Conservation (phyloP, 2,888 invertebrate species). For the Cinara cedri region DNA sequence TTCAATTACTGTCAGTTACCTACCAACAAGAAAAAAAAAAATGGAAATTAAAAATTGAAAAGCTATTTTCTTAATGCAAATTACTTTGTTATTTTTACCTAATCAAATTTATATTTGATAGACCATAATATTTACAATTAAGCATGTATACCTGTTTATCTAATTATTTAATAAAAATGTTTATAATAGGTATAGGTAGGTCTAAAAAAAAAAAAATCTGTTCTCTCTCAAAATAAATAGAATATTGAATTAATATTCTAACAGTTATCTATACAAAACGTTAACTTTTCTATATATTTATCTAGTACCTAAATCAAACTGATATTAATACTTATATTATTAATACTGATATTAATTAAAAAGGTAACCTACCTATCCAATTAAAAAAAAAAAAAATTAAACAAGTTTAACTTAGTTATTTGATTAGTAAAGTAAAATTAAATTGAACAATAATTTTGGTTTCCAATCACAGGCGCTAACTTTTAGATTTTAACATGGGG, state of each 20-base stretch:
- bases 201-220: background rate
- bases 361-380: background rate
- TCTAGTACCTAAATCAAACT: background rate
- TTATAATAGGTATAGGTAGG: background rate
- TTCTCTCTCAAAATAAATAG: background rate
- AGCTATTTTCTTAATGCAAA: slow-evolving; percentile 19
- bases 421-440: no score
- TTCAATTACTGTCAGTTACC: no score
- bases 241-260: background rate
- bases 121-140: no score
- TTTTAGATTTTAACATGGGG: no score
- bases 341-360: no score
- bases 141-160: no score
- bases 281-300: background rate
- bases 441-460: no score
- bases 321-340: no score
- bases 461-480: no score
- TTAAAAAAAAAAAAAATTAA: no score
- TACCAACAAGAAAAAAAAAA: background rate
- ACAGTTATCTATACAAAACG: background rate
- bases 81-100: slow-evolving; percentile 3
- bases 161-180: no score
- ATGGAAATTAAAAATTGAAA: slow-evolving; percentile 7
- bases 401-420: no score
- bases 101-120: background rate